Base-by-base conservation (phyloP, 2,113 vertebrate species). In the Oxygymnocypris stewartii region DNA sequence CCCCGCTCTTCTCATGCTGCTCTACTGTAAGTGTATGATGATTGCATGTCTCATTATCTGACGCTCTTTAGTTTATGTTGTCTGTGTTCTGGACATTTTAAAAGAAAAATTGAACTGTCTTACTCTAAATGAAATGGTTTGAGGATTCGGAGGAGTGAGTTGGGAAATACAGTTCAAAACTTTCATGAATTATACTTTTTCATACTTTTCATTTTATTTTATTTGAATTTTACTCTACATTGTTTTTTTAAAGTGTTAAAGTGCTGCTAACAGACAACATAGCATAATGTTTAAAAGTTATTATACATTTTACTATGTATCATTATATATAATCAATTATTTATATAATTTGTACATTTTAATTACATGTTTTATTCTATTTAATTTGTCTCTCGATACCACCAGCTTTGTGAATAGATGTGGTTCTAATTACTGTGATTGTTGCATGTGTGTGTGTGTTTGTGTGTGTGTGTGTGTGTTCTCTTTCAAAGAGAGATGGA, bases 401-500 rank as follows among this genome's bases (percentile, higher is more conserved):
- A 67, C 28, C 28, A 69, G 28, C 20, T 69, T 4, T 69, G 28
- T 61, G 10, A 61, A 31, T 67, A 1, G 10, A 63, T 63, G 12
- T 69, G 65, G 28, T 67, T 67, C 65, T 2, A 35, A 12, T 35
- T 0, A 69, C 28, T 65, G 23, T 23, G 20, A 25, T 61, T 23
- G 5, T 14, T 51, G 18, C 23, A 20, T 59, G 57, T 59, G 57
- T 59, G 23, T 25, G 25, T 65, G 63, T 67, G 63, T 65, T 25
- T 31, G 25, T 69, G 65, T n/a, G 51, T 20, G 51, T 59, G 1
- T 31, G 6, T 14, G 4, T 11, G 28, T 77, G 65, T 9, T 7
- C 4, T 57, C 4, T 71, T 82, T 79, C 61, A 79, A 86, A 86
- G 44, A 63, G 4, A 61, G 76, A 54, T 57, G 13, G 12, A 42